A percentile compares a stretch with the other conserved stretches of the same genome.
Evolutionary conservation across 2,888 invertebrate species (phyloP).

Genomic region (Tinea pellionella): DNA sequence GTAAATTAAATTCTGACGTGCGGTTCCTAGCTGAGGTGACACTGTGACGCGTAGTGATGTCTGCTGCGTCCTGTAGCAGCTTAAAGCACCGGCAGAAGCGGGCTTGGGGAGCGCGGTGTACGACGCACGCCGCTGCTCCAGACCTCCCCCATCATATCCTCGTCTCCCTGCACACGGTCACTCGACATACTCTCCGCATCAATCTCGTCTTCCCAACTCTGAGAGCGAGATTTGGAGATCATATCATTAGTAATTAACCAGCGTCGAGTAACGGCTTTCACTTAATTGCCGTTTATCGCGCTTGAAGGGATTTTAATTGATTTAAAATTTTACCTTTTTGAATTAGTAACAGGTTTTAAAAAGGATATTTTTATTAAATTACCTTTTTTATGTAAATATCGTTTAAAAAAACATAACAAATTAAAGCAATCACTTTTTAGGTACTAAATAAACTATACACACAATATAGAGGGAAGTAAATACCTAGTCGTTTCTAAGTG

Average conservation of each 20-base stretch:
- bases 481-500: no score
- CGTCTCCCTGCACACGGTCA: slow-evolving; percentile 71
- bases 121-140: slow-evolving; percentile 61
- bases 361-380: no score
- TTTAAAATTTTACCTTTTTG: neutral
- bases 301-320: neutral
- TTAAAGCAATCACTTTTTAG: no score
- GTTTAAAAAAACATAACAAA: no score
- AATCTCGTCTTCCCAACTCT: slow-evolving; percentile 67
- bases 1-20: neutral
- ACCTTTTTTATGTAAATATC: no score
- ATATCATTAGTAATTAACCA: slow-evolving; percentile 25
- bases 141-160: slow-evolving; percentile 71
- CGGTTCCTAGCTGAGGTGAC: neutral
- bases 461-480: no score
- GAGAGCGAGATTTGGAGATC: slow-evolving; percentile 62
- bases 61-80: slow-evolving; percentile 16
- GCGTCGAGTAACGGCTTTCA: neutral
- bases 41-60: neutral
- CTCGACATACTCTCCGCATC: slow-evolving; percentile 69
- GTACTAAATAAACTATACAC: no score
- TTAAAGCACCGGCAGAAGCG: slow-evolving; percentile 35
- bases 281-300: neutral
- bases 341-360: no score
- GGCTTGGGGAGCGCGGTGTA: slow-evolving; percentile 41